Evolutionary conservation across 2,797 vertebrate species (phyloP).

Genomic region (Enteromius paludinosus): DNA sequence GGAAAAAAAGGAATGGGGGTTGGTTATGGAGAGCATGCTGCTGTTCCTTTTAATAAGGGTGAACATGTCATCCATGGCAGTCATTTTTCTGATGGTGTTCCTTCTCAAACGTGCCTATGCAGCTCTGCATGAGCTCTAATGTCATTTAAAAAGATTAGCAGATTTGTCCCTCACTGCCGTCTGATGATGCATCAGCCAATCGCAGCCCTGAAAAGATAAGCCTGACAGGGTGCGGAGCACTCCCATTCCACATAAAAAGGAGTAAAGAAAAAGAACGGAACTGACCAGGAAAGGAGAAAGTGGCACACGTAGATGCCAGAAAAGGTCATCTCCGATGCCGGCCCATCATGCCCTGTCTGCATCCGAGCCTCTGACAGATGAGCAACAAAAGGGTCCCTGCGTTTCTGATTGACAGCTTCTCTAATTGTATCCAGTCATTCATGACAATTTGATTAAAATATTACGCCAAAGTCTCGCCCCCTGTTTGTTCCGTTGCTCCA

Average conservation of each 20-base stretch:
- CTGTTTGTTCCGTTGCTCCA: conserved; percentile 97
- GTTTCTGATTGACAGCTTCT: conserved; percentile 96
- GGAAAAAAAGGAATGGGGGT: conserved; percentile 13
- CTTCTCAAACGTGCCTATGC: conserved; percentile 49
- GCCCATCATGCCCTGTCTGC: conserved; percentile 73
- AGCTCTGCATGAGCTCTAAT: conserved; percentile 47
- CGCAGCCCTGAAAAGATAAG: conserved; percentile 35
- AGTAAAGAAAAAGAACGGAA: not conserved
- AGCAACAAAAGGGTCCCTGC: conserved; percentile 88
- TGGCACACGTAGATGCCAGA: conserved; percentile 69
- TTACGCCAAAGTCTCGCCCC: conserved; percentile 97
- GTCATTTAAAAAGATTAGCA: conserved; percentile 62
- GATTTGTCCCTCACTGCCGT: conserved; percentile 59
- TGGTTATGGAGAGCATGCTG: conserved; percentile 44
- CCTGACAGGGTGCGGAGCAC: conserved; percentile 6
- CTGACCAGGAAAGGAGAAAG: conserved; percentile 56
- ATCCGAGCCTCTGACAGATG: conserved; percentile 74
- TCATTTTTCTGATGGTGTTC: conserved; percentile 52
- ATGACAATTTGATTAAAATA: conserved; percentile 99
- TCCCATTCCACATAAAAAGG: conserved; percentile 18
- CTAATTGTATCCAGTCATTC: conserved; percentile 99
- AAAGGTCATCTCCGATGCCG: conserved; percentile 84
- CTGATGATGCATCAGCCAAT: conserved; percentile 51
- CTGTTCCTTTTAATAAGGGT: conserved; percentile 57
- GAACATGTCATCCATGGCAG: conserved; percentile 51